Evolutionary conservation across 1,140 invertebrate genomes (phyloP).

Genomic region (Neocloeon triangulifer): DNA sequence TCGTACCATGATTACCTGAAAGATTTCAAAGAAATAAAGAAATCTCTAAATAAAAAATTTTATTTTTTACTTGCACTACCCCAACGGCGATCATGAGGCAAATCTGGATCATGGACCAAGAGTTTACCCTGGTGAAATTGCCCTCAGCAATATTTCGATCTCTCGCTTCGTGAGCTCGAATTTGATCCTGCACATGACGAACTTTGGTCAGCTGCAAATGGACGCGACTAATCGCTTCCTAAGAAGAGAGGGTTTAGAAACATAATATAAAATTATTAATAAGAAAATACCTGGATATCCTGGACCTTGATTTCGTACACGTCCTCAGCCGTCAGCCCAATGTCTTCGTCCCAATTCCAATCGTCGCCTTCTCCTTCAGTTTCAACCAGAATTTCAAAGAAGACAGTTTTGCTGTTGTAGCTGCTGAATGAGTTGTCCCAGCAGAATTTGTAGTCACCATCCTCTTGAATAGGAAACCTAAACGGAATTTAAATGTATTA

Average conservation of each 20-base stretch:
- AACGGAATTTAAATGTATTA: neutral
- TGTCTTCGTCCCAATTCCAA: conserved; percentile 14
- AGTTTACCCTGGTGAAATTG: conserved; percentile 46
- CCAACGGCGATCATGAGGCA: conserved; percentile 44
- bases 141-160: conserved; percentile 58
- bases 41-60: conserved; percentile 1
- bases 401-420: conserved; percentile 55
- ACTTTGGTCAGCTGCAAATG: conserved; percentile 33
- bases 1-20: conserved; percentile 30
- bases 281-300: conserved; percentile 28
- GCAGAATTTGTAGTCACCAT: conserved; percentile 55
- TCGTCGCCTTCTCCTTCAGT: conserved; percentile 20
- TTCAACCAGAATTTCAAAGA: conserved; percentile 53
- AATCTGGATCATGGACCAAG: conserved; percentile 45
- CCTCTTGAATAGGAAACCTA: conserved; percentile 11
- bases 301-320: conserved; percentile 35
- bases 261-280: neutral
- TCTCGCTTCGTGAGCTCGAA: conserved; percentile 45
- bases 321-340: conserved; percentile 21
- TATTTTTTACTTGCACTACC: conserved; percentile 28
- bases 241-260: conserved; percentile 10
- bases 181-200: conserved; percentile 41
- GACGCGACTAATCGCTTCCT: conserved; percentile 31
- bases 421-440: conserved; percentile 64
- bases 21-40: neutral